Percentiles rank a stretch among this genome's conserved stretches.
Conservation (phyloP, 2,113 vertebrate species). For the Pangasianodon gigas region DNA sequence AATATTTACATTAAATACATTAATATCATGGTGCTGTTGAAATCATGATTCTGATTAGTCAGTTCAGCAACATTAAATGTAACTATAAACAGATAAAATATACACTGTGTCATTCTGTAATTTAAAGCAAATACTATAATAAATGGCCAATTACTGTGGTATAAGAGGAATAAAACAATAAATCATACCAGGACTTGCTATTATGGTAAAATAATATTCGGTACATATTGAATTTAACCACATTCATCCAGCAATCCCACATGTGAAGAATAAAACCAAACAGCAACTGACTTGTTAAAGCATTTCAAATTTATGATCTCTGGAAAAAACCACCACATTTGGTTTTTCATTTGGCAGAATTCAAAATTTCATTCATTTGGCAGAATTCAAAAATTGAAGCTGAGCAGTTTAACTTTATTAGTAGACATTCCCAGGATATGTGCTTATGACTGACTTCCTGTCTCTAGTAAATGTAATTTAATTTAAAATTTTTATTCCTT, state of each 20-base stretch:
- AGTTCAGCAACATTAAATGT: no score
- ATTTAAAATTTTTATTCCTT: neutral
- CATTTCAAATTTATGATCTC: neutral
- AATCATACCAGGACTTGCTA: neutral
- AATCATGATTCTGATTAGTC: no score
- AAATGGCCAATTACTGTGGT: neutral
- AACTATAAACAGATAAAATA: neutral
- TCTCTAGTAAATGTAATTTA: neutral
- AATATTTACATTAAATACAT: neutral
- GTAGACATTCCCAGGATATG: neutral
- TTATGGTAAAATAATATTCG: neutral
- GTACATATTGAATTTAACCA: neutral
- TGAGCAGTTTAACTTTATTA: neutral
- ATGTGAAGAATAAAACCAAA: neutral
- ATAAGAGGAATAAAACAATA: neutral
- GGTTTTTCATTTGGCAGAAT: neutral
- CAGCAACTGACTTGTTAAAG: neutral
- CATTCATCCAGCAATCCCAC: neutral
- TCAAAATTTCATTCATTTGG: neutral
- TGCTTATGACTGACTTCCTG: neutral
- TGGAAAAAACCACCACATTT: neutral
- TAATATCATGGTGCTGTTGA: no score
- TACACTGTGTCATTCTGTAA: neutral
- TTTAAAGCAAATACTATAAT: neutral
- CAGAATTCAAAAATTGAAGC: neutral